Conservation (phyloP, 2,113 vertebrate genomes). For the Myanophis thanlyinensis region DNA sequence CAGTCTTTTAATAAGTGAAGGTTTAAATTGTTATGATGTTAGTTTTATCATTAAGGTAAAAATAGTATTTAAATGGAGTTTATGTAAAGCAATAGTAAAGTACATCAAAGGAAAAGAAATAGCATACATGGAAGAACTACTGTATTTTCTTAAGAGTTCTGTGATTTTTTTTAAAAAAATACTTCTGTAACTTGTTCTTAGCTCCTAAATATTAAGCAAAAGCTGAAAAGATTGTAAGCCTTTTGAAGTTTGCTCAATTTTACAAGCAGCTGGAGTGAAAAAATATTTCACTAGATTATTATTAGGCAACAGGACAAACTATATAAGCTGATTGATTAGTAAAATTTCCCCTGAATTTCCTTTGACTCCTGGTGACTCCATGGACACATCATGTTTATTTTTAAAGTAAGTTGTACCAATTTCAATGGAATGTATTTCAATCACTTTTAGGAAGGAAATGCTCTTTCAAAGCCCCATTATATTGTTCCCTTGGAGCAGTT, state of each 20-base stretch:
- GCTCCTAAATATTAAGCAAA: neutral
- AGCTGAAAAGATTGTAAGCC: neutral
- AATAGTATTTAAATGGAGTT: neutral
- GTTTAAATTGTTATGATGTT: neutral
- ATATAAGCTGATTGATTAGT: neutral
- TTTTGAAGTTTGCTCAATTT: neutral
- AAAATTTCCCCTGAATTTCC: neutral
- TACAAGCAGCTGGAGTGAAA: neutral
- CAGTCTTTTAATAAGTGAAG: neutral
- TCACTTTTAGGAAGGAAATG: neutral
- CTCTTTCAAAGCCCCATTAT: neutral
- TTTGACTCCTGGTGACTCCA: neutral
- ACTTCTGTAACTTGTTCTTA: neutral
- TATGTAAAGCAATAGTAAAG: conserved; percentile 10
- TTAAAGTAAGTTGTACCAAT: neutral
- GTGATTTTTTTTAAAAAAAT: neutral
- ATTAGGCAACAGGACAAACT: neutral
- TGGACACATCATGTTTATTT: neutral
- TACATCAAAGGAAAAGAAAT: neutral
- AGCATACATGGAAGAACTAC: conserved; percentile 27
- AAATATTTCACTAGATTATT: neutral
- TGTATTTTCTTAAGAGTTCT: neutral
- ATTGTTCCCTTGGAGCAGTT: neutral
- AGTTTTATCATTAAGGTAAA: neutral
- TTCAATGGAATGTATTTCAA: neutral